Percentiles rank a stretch among this genome's conserved stretches.
These are phyloP conservation scores for Pterostichus madidus DNA, from an alignment of 2,888 invertebrate genomes.

Conservation along the genomic window DNA sequence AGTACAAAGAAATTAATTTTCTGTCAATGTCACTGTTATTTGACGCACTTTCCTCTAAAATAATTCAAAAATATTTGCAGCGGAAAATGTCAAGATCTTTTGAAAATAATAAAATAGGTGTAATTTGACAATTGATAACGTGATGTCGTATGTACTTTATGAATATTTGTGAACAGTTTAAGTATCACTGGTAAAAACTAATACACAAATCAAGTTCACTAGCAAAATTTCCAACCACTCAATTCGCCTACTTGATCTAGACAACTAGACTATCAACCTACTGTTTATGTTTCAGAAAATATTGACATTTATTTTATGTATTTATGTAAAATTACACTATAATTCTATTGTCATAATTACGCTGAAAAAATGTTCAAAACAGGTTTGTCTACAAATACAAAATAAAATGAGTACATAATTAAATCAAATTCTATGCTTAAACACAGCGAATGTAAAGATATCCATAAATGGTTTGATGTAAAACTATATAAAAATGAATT, in stretches of 20 bases:
- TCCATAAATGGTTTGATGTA: background rate
- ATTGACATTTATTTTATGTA: slow-evolving; percentile 12
- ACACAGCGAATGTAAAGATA: background rate
- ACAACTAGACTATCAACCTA: background rate
- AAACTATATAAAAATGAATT: background rate
- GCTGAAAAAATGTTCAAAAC: background rate
- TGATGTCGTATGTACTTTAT: too few species aligned
- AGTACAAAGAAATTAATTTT: too few species aligned
- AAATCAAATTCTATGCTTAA: background rate
- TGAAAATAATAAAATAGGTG: too few species aligned
- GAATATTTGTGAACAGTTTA: too few species aligned
- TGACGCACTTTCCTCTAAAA: too few species aligned
- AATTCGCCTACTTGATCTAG: background rate
- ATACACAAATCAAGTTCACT: too few species aligned
- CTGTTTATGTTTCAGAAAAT: background rate
- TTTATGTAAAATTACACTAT: background rate
- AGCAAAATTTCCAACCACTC: too few species aligned
- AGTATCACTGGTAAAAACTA: too few species aligned
- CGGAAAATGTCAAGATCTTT: too few species aligned
- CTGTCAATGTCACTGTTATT: too few species aligned
- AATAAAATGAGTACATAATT: background rate
- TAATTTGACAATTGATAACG: too few species aligned
- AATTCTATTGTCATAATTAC: background rate
- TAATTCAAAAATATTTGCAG: too few species aligned
- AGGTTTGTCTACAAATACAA: background rate